These are phyloP conservation scores for Dasyprocta punctata DNA, from an alignment of 2,113 vertebrate genomes.

Conservation along the genomic window DNA sequence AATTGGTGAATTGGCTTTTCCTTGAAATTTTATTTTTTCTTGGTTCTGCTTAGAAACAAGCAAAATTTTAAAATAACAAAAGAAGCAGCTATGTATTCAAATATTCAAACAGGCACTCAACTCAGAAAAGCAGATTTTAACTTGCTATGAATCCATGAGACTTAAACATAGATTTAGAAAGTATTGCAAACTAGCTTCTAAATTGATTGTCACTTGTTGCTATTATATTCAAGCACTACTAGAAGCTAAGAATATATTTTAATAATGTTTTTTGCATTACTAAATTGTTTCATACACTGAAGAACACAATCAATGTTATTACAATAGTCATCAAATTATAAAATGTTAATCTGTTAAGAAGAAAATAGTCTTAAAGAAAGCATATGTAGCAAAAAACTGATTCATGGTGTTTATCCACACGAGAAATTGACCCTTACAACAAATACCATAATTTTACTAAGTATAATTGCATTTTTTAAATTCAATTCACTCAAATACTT, in stretches of 20 bases:
- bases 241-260: neutral
- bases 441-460: neutral
- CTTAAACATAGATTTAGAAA: neutral
- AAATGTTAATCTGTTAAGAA: neutral
- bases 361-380: neutral
- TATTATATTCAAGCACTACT: neutral
- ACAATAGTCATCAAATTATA: neutral
- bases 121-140: neutral
- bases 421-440: neutral
- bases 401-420: neutral
- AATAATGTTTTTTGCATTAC: neutral
- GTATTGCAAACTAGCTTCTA: neutral
- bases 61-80: neutral
- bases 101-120: neutral
- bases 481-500: neutral
- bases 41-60: neutral
- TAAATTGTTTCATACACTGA: neutral
- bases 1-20: neutral
- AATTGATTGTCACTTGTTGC: neutral
- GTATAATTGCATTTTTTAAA: neutral
- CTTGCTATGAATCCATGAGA: neutral
- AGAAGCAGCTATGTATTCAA: neutral
- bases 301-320: neutral
- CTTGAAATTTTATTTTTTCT: neutral
- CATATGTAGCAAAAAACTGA: neutral